Base-by-base conservation (phyloP, 2,797 vertebrate genomes). In the Hafferia zeledoni region DNA sequence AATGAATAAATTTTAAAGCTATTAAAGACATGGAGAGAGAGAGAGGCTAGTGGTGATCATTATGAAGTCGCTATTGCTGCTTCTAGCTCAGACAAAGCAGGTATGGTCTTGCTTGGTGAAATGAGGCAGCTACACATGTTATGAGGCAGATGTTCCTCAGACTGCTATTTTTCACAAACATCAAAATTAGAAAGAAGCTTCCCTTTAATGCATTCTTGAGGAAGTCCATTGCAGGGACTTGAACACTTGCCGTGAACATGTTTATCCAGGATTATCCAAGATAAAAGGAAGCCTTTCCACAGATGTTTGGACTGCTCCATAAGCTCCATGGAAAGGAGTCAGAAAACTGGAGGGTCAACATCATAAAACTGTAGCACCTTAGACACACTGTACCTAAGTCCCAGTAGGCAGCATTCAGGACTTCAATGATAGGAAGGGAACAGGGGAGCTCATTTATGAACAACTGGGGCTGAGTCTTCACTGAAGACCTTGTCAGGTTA, bases 231-330 rank as follows among this genome's bases (percentile, higher is more conserved):
- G 11, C 14, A 67, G 41, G 25, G 25, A 11, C 11, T 13, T 31
- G 60, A 77, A 86, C 11, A 25, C 35, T 31, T n/a, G 5, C 8
- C 60, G 10, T 35, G 19, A 55, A 61, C 43, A 31, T 2, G 4
- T 23, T 41, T 41, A 17, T 41, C 16, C 41, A 41, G 7, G 24
- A 70, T 67, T 69, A 72, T 4, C 7, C 31, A 76, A 13, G n/a
- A 90, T 19, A 22, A 69, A 60, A 89, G 6, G 7, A 43, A 59
- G 57, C 27, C 10, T 65, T 65, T 43, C 10, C 2, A 2, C 17
- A 25, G 41, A 64, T 2, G 7, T 6, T 30, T 0, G 1, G 5
- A 19, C 6, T 55, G 5, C 10, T 70, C 22, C 14, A 13, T 13
- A 75, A 31, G 6, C 8, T 70, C 27, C 19, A 35, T 3, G 24